These are phyloP conservation scores for Gryllus longicercus DNA, from an alignment of 2,888 invertebrate genomes.

Conservation along the genomic window DNA sequence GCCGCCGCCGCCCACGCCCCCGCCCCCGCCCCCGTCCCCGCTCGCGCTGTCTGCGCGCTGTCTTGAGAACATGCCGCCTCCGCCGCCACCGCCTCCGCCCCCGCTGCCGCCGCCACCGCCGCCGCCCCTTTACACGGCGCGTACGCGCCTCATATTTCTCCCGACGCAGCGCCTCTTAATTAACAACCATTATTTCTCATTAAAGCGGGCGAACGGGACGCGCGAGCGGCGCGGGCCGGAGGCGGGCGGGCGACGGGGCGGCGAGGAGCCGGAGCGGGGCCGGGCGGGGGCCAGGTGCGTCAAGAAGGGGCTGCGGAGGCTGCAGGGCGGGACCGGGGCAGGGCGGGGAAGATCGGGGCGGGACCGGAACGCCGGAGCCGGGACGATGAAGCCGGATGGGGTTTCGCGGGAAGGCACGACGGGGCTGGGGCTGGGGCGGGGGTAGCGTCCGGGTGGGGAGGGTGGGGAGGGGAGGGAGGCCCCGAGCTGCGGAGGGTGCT, in stretches of 20 bases:
- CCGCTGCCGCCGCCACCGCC: not conserved
- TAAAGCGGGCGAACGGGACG: conserved; percentile 6
- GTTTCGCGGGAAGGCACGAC: no score
- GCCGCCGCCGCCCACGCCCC: no score
- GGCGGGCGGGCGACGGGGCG: no score
- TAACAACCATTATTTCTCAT: conserved; percentile 1
- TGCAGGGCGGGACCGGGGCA: no score
- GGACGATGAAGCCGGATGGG: no score
- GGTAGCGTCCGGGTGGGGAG: no score
- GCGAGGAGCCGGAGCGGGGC: no score
- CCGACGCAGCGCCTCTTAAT: conserved; percentile 7
- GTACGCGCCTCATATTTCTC: conserved; percentile 10
- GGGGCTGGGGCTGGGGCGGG: no score
- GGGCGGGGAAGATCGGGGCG: no score
- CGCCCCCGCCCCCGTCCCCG: not conserved
- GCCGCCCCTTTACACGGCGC: not conserved
- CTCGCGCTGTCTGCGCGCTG: not conserved
- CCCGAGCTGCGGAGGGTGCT: no score
- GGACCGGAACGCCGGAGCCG: no score
- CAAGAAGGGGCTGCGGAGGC: not conserved
- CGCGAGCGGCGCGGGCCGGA: not conserved
- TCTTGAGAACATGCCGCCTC: not conserved
- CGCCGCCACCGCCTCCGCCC: not conserved
- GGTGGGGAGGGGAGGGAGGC: no score
- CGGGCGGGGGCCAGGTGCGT: not conserved